These are phyloP conservation scores for Entosphenus tridentatus DNA, from an alignment of 2,113 vertebrate species.

Conservation along the genomic window DNA sequence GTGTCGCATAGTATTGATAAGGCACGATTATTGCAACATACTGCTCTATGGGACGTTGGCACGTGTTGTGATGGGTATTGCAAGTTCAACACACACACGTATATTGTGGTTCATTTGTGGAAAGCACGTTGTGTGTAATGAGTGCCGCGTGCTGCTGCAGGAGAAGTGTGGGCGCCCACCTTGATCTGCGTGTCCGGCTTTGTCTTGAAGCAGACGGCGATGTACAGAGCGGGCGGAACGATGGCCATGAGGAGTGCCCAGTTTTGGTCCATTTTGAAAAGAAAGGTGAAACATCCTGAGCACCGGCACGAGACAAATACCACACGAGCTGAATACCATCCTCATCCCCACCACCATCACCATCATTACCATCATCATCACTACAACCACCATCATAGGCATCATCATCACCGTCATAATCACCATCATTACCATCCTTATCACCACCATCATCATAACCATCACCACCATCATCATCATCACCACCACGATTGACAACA, in stretches of 20 bases:
- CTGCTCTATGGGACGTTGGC: background rate
- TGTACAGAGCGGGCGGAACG: slow-evolving; percentile 27
- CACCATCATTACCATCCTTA: too few relatives aligned
- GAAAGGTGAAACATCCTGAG: slow-evolving; percentile 33
- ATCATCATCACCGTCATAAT: too few relatives aligned
- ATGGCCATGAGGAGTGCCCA: slow-evolving; percentile 22
- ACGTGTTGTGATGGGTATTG: too few relatives aligned
- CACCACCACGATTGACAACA: too few relatives aligned
- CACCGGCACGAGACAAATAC: background rate
- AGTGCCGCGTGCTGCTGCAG: slow-evolving; percentile 36
- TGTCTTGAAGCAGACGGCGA: slow-evolving; percentile 25
- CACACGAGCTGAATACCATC: background rate
- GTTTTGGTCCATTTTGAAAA: slow-evolving; percentile 20
- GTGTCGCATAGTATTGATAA: too few relatives aligned
- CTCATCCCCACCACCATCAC: background rate
- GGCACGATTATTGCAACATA: background rate
- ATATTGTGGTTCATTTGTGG: slow-evolving; percentile 18
- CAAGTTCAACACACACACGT: too few relatives aligned
- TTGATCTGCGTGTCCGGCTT: slow-evolving; percentile 29
- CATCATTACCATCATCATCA: background rate
- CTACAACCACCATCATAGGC: background rate
- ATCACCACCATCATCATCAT: too few relatives aligned
- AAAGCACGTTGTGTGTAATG: slow-evolving; percentile 35
- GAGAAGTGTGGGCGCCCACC: slow-evolving; percentile 23
- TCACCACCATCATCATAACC: background rate